Evolutionary conservation across 2,888 invertebrate genomes (phyloP), one percentile per base, ranked within the genome.

Genomic region (Gandaritis pyraliata): DNA sequence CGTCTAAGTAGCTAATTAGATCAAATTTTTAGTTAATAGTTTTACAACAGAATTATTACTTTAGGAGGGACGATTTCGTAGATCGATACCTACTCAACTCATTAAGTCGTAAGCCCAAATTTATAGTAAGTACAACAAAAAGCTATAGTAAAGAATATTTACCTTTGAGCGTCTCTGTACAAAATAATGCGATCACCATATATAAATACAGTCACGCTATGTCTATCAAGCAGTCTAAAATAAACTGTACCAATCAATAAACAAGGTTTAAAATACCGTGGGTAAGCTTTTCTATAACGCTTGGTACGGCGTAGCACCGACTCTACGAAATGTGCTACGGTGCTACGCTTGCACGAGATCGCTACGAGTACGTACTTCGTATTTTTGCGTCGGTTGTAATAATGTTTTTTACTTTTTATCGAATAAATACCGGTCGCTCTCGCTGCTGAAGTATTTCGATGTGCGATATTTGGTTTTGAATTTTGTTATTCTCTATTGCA

Each of bases 291-390:
- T 48, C n/a, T 8, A 13, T 60, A 65, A 65, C 41, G 66, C 65
- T 58, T 66, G 67, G 67, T 57, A 69, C 67, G 41, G 62, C 60
- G 61, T 64, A 60, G 67, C 49, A 69, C 65, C 55, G 57, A 50
- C 39, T 38, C 58, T 65, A 65, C 60, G 64, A 65, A 60, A 53
- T 60, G 43, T 43, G 41, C 61, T 61, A 64, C 59, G 49, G 62
- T 52, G 65, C 63, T 61, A 65, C 64, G 61, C 43, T 58, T 64
- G 55, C 54, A 65, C 48, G 56, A 39, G 15, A 43, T 33, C 33
- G 29, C 53, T 53, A 53, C n/a, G 45, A 33, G 12, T 41, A 15
- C n/a, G 43, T 16, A 10, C 16, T 43, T 43, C 6, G 43, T 43
- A 43, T 47, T 47, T 47, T 47, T 39, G 12, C 15, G 12, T 47